These are phyloP conservation scores for Rhabdomys dilectus DNA, from an alignment of 2,113 vertebrate species.

Conservation along the genomic window DNA sequence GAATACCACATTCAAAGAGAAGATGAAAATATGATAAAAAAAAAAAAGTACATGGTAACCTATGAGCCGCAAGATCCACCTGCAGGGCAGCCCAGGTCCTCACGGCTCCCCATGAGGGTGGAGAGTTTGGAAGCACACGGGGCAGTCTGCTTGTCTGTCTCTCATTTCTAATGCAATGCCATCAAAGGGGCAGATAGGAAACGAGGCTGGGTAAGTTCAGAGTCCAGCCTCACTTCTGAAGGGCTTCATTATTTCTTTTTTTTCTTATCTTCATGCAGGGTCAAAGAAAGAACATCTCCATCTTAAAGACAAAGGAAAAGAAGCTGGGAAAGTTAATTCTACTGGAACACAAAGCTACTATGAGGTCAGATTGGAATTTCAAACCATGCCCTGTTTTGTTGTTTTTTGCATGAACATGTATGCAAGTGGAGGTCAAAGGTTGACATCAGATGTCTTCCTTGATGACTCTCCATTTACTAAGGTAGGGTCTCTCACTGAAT, in stretches of 20 bases:
- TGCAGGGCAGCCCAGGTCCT: not conserved
- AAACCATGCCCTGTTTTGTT: fast-evolving
- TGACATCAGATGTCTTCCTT: not conserved
- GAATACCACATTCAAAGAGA: not conserved
- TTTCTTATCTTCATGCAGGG: not conserved
- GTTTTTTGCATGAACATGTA: not conserved
- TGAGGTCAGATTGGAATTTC: not conserved
- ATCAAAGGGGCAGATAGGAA: fast-evolving
- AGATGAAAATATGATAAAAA: not conserved
- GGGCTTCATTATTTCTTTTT: not conserved
- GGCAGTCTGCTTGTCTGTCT: no score
- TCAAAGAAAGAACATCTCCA: not conserved
- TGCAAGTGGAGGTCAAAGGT: not conserved
- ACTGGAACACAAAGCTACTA: not conserved
- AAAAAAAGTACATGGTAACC: not conserved
- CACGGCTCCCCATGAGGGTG: fast-evolving
- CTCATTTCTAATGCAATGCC: not conserved
- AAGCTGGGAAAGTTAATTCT: not conserved
- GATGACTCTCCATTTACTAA: not conserved
- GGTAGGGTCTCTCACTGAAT: not conserved
- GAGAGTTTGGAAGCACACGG: not conserved
- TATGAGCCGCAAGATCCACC: not conserved
- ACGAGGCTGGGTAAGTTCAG: not conserved
- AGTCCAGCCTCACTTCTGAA: not conserved
- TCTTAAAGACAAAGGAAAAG: not conserved